Evolutionary conservation across 1,140 invertebrate species (phyloP).

Genomic region (Acyrthosiphon pisum): DNA sequence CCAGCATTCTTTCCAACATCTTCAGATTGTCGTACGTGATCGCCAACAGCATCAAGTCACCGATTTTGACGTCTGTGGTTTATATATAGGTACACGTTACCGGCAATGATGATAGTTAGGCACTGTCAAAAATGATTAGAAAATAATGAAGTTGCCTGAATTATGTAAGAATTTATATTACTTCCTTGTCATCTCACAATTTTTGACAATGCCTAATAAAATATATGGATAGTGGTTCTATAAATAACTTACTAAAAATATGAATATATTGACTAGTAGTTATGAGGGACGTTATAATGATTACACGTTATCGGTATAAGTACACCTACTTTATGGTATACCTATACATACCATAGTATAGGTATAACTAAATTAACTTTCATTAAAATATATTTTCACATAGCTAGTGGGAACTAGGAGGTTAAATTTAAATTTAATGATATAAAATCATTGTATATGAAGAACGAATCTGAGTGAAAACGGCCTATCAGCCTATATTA

Average conservation of each 20-base stretch:
- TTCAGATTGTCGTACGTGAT: slow-evolving; percentile 65
- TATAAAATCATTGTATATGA: no score
- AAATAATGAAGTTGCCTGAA: background rate
- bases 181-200: background rate
- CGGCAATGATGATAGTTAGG: background rate
- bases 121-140: background rate
- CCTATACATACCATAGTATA: no score
- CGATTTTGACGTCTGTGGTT: slow-evolving; percentile 65
- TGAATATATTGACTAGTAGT: background rate
- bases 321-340: no score
- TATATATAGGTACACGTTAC: background rate
- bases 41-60: slow-evolving; percentile 68
- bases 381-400: no score
- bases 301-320: no score
- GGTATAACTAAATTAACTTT: background rate
- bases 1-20: slow-evolving; percentile 65
- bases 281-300: background rate
- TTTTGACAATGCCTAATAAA: background rate
- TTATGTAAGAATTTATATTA: background rate
- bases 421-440: no score
- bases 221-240: background rate
- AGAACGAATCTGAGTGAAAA: no score
- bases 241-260: background rate
- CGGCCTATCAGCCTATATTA: no score
- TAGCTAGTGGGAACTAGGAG: no score